Evolutionary conservation across 2,113 vertebrate species (phyloP), one percentile per base, ranked within the genome.

Genomic region (Silurus meridionalis): DNA sequence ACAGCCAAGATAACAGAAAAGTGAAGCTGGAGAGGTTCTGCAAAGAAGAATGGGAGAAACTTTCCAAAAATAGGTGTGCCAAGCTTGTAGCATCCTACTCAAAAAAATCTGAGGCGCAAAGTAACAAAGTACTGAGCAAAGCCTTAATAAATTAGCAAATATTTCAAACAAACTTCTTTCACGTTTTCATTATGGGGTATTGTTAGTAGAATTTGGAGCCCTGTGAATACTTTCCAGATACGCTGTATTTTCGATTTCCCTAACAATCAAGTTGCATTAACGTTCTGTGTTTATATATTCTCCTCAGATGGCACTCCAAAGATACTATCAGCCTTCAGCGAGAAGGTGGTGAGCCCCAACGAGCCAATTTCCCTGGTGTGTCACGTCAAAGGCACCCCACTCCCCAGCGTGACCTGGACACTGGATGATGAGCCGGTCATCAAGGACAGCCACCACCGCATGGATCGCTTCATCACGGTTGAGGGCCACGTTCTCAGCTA

Each of bases 401-500:
- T 97, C 72, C 98, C 98, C 67, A 95, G 96, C 0, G 96, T 99
- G 93, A 97, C 94, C 60, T 99, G 98, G 98, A 97, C 96, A 0
- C 93, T 99, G 92, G 98, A 99, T 0, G 98, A 99, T 21, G 98
- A 99, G 85, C 96, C 97, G 0, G 97, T 99, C 78, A 95, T 97
- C 89, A 99, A 98, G 91, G 97, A 98, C 2, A 93, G 96, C 90
- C 95, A 96, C 89, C 98, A 99, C 91, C 96, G 98, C 89, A 95
- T 97, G 94, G 97, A 97, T 90, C 97, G 98, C 92, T 96, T 97
- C 89, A 96, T 98, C 94, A 98, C 96, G 0, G 96, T 96, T 0
- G 97, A 99, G 91, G 97, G 97, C 81, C 97, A 98, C 2, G 96
- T 99, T 92, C 95, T 98, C 93, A 99, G 98, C 94, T 98, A 99